Percentiles rank a stretch among this genome's conserved stretches.
Evolutionary conservation across 2,888 invertebrate species (phyloP).

Genomic region (Ectobius pallidus): DNA sequence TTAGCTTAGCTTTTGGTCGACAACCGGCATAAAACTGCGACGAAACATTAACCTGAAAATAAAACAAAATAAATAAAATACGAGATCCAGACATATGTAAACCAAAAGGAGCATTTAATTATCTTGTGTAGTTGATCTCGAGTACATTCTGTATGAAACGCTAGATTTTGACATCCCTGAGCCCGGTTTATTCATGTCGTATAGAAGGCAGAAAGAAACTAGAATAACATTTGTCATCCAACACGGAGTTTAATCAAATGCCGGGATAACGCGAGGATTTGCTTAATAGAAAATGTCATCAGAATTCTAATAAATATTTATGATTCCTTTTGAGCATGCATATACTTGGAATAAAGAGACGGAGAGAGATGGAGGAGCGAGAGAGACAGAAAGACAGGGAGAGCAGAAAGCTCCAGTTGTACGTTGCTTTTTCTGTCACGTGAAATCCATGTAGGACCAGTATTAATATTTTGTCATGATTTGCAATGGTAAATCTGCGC

Average conservation of each 20-base stretch:
- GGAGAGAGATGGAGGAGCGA: not conserved
- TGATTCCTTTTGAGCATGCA: conserved; percentile 29
- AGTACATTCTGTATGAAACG: no score
- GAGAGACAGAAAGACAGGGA: not conserved
- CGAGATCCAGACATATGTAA: no score
- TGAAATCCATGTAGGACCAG: not conserved
- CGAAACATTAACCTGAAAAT: no score
- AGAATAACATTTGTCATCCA: conserved; percentile 37
- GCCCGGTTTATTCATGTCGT: not conserved
- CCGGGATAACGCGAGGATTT: conserved; percentile 35
- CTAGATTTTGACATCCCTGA: conserved; percentile 5
- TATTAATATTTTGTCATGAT: conserved; percentile 31
- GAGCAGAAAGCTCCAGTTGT: no score
- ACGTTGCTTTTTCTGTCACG: conserved; percentile 1
- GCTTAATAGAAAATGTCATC: conserved; percentile 40
- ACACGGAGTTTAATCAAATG: conserved; percentile 31
- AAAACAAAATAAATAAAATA: no score
- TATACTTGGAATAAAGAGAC: not conserved
- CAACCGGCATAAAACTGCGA: no score
- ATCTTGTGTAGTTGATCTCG: no score
- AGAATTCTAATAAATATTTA: conserved; percentile 38
- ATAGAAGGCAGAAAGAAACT: not conserved
- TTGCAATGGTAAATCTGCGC: conserved; percentile 33
- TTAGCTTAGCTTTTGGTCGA: no score
- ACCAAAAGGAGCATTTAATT: no score